These are phyloP conservation scores for Periplaneta americana DNA, from an alignment of 1,140 invertebrate species.

Conservation along the genomic window DNA sequence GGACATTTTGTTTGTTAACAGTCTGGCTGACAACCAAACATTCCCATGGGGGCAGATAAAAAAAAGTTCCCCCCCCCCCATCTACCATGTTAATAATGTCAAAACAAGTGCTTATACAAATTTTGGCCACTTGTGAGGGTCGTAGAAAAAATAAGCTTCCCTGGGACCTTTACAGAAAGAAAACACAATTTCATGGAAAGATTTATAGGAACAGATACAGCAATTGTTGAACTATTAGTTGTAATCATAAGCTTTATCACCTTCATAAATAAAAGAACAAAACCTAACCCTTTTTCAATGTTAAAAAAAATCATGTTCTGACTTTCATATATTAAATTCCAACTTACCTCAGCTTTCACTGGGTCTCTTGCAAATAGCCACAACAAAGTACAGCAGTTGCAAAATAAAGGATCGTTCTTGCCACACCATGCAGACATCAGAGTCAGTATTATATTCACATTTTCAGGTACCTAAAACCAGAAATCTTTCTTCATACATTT, in stretches of 20 bases:
- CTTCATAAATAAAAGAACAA: too few relatives aligned
- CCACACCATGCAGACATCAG: conserved; percentile 55
- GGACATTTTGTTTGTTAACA: too few relatives aligned
- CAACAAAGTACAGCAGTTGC: conserved; percentile 52
- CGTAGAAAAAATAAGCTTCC: too few relatives aligned
- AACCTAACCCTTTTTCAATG: too few relatives aligned
- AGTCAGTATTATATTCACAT: conserved; percentile 33
- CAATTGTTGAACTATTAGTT: not conserved
- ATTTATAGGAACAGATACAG: too few relatives aligned
- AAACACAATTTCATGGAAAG: not conserved
- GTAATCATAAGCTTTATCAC: not conserved
- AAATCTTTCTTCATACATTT: conserved; percentile 26
- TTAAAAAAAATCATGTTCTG: too few relatives aligned
- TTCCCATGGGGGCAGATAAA: too few relatives aligned
- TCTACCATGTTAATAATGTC: too few relatives aligned
- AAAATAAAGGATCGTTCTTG: conserved; percentile 52
- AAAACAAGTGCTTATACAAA: too few relatives aligned
- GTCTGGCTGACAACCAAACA: too few relatives aligned
- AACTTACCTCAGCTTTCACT: conserved; percentile 40
- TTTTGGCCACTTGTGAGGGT: too few relatives aligned
- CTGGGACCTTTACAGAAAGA: not conserved
- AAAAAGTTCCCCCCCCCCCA: too few relatives aligned
- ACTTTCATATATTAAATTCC: not conserved
- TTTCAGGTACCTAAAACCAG: not conserved
- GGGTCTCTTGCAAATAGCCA: conserved; percentile 56